These are phyloP conservation scores for Aporophyla nigra DNA, from an alignment of 2,888 invertebrate species.

Conservation along the genomic window DNA sequence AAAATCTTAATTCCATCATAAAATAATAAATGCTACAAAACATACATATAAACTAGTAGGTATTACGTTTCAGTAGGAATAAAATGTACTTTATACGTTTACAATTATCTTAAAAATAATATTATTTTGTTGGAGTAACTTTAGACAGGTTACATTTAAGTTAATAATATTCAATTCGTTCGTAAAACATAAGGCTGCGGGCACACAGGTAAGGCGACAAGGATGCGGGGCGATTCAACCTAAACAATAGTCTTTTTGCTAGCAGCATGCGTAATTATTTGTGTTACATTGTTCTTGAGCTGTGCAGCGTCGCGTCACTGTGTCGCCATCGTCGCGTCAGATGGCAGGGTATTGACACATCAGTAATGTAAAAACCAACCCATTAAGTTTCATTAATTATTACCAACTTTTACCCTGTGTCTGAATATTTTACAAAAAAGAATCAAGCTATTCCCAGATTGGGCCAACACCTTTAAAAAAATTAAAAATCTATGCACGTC, in stretches of 20 bases:
- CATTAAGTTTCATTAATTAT: neutral
- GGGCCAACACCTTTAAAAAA: too few relatives aligned
- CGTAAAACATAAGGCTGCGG: constrained; percentile 3
- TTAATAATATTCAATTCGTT: constrained; percentile 27
- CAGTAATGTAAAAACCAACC: neutral
- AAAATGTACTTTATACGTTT: constrained; percentile 19
- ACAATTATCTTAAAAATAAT: constrained; percentile 31
- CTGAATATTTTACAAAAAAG: too few relatives aligned
- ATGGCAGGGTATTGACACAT: neutral
- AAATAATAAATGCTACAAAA: constrained; percentile 11
- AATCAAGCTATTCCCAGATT: too few relatives aligned
- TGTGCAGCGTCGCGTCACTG: constrained; percentile 33
- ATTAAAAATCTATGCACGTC: too few relatives aligned
- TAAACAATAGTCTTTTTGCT: constrained; percentile 41
- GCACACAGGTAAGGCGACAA: constrained; percentile 13
- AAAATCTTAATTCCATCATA: constrained; percentile 14
- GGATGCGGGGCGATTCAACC: constrained; percentile 5
- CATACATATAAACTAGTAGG: constrained; percentile 4
- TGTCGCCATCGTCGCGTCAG: constrained; percentile 11
- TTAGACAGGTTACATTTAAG: constrained; percentile 20
- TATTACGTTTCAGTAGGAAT: constrained; percentile 42
- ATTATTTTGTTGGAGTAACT: constrained; percentile 25
- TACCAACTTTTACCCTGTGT: neutral
- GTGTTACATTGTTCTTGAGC: constrained; percentile 39
- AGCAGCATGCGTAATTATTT: constrained; percentile 36